Evolutionary conservation across 2,113 vertebrate genomes (phyloP).

Genomic region (Ia io): DNA sequence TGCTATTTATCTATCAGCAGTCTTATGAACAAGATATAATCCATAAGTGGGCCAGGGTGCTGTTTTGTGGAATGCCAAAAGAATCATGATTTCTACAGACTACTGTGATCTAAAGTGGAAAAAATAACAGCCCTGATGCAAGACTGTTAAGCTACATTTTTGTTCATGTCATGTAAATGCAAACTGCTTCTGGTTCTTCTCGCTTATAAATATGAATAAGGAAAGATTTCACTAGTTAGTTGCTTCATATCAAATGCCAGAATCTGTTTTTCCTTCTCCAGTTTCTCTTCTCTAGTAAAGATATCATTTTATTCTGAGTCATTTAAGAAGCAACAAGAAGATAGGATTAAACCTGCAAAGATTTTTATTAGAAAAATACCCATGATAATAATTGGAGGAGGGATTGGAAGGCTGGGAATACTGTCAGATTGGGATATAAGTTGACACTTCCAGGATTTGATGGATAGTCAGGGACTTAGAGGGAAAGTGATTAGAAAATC

Average conservation of each 20-base stretch:
- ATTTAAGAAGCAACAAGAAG: background rate
- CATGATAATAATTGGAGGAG: background rate
- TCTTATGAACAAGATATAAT: background rate
- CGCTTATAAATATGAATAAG: background rate
- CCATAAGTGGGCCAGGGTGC: background rate
- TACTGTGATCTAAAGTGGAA: background rate
- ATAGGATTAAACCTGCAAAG: background rate
- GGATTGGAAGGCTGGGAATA: background rate
- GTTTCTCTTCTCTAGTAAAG: background rate
- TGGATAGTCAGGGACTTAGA: background rate
- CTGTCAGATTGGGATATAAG: background rate
- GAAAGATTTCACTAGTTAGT: background rate
- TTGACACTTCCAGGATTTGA: background rate
- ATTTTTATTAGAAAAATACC: background rate
- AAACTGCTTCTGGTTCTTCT: background rate
- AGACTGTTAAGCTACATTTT: background rate
- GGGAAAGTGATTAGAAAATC: background rate
- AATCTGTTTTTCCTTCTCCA: background rate
- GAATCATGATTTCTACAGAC: background rate
- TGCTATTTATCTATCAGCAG: background rate
- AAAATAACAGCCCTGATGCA: background rate
- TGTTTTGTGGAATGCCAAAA: background rate
- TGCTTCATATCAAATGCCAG: background rate
- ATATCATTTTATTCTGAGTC: background rate
- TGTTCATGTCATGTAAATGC: background rate